Evolutionary conservation across 2,113 vertebrate species (phyloP), one percentile per base, ranked within the genome.

Genomic region (Perccottus glenii): DNA sequence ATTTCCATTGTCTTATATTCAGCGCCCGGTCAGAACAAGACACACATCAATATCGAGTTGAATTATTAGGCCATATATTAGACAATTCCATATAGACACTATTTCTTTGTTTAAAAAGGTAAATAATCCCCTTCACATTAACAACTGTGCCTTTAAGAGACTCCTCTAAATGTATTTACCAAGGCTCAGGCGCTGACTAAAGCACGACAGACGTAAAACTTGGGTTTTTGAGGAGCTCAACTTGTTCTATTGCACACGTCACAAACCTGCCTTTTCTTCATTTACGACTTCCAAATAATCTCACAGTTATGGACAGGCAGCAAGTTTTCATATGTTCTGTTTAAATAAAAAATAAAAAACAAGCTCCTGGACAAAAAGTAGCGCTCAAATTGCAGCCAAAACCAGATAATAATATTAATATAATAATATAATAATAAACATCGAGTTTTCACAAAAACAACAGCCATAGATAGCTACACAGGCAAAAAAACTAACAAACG

Each of bases 181-280:
- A 33, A n/a, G 52, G 52, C 52, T 55, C 52, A 55, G 19, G 19
- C 19, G 19, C 19, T 27, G 19, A 27, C 19, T 1, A 27, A 27
- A 27, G 19, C 19, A 27, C 3, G 19, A 27, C 19, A 27, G 19
- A 27, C 19, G 19, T 27, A 27, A 27, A 55, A 6, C 7, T 4
- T 12, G 51, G 32, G 35, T 40, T 40, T 4, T 55, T 43, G 46
- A 16, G 43, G 48, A 67, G 68, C 67, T 76, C 67, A 61, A 78
- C 74, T 90, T 76, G 75, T 88, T 90, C 91, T 93, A 93, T 93
- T 93, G 91, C 92, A 92, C 91, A 80, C 88, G n/a, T 33, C 15
- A 75, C 67, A 45, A 52, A 73, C 88, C 83, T 87, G 78, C 70
- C 78, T 76, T 78, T 74, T 87, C 85, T 84, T 85, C 75, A 87